Percentiles rank a stretch among this genome's conserved stretches.
Evolutionary conservation across 2,113 vertebrate species (phyloP).

Genomic region (Nyctibius bracteatus): DNA sequence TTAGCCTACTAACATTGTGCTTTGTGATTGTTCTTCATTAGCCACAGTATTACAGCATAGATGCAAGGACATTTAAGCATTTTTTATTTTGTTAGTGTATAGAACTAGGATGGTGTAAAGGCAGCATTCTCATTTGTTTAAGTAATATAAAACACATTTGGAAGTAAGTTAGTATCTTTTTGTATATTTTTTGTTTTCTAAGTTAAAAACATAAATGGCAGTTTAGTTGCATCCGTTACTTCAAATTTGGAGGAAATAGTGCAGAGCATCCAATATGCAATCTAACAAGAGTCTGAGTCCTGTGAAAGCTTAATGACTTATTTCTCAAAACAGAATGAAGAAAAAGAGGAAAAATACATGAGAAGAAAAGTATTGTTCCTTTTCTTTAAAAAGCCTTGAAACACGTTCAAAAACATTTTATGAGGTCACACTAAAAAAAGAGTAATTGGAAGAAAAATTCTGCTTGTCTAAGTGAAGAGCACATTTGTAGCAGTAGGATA

Average conservation of each 20-base stretch:
- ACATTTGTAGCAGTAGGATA: slow-evolving; percentile 83
- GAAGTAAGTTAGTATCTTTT: background rate
- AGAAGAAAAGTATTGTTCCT: background rate
- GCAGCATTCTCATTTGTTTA: background rate
- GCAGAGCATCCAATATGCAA: background rate
- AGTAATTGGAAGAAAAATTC: slow-evolving; percentile 86
- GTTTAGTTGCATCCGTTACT: background rate
- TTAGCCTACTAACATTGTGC: background rate
- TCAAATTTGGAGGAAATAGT: slow-evolving; percentile 8
- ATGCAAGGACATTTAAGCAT: background rate
- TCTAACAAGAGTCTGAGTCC: background rate
- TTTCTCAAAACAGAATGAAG: slow-evolving; percentile 33
- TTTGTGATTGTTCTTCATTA: slow-evolving; percentile 38
- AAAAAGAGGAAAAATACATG: background rate
- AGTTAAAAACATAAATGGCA: background rate
- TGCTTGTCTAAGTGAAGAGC: slow-evolving; percentile 82
- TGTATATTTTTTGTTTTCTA: background rate
- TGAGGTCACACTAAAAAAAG: slow-evolving; percentile 76
- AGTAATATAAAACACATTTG: background rate
- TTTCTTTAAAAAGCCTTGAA: slow-evolving; percentile 67
- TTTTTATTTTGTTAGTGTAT: background rate
- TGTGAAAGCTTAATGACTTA: slow-evolving; percentile 26
- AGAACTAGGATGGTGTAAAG: background rate
- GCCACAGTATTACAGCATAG: background rate
- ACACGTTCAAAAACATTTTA: slow-evolving; percentile 79